Evolutionary conservation across 2,113 vertebrate genomes (phyloP), one percentile per base, ranked within the genome.

Genomic region (Thinocorus orbignyianus): DNA sequence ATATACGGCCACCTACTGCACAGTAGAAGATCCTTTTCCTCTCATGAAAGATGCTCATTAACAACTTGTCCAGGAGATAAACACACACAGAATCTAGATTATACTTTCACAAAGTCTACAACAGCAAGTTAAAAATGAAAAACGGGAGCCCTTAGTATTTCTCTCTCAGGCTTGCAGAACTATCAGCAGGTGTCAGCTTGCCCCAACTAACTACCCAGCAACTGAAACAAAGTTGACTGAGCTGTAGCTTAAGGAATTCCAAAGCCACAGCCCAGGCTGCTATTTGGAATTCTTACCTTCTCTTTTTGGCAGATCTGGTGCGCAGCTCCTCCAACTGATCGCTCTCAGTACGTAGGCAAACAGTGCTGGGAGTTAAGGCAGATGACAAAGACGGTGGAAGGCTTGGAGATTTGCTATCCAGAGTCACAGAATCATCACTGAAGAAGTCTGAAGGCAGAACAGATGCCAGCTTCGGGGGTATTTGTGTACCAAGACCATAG

Each of bases 371-470:
- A 62, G 97, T 87, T 22, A 94, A 82, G 28, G 95, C 57, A 22
- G 98, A 98, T 6, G 88, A 30, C 7, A 96, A 71, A 31, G 98
- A 95, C 2, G 81, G 92, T 28, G 98, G 98, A 71, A 92, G 81
- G 8, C 97, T 94, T 7, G 99, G 97, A 46, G 98, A 99, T 74
- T 97, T 95, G 64, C 98, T 98, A 78, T 99, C 98, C 88, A 98
- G 98, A 41, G 97, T 93, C 72, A 99, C 12, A 0, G 99, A 99
- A 44, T 99, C 99, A 64, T 99, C 99, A 31, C 99, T 99, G 95
- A 99, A 99, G 97, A 99, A 99, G 86, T 99, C 99, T 35, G 98
- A 72, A 37, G 99, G 99, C 82, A 99, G 98, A 78, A 98, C 97
- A 11, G 97, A 97, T n/a, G 98, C 94, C 89, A 99, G 97, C 42